Evolutionary conservation across 53 echinoderm and acorn worm species (phyloP).

Genomic region (Stichopus horrens): DNA sequence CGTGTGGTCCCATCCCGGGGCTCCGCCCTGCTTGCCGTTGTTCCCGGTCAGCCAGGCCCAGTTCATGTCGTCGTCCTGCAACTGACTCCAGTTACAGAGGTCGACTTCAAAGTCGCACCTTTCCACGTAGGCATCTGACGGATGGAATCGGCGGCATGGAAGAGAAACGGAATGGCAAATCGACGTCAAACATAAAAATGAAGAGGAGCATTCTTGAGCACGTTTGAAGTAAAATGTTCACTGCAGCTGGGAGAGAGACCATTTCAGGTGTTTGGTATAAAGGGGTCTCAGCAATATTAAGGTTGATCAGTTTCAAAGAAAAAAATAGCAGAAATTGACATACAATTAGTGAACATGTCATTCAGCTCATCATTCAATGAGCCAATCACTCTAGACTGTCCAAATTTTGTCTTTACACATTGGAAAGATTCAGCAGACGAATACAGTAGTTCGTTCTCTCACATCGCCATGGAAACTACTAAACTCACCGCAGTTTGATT

Average conservation of each 20-base stretch:
- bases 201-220: not conserved
- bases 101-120: conserved; percentile 78
- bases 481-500: conserved; percentile 73
- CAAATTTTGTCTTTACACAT: too few species aligned
- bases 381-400: too few species aligned
- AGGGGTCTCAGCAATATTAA: too few species aligned
- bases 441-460: not conserved
- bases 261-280: too few species aligned
- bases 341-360: too few species aligned
- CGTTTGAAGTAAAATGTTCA: too few species aligned
- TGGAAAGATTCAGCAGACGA: not conserved
- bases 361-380: too few species aligned
- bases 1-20: conserved; percentile 80
- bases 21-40: conserved; percentile 55
- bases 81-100: conserved; percentile 76
- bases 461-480: not conserved
- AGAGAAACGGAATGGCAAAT: not conserved
- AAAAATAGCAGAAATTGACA: too few species aligned
- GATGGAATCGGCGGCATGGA: not conserved
- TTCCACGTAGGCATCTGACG: conserved; percentile 46
- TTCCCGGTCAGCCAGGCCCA: conserved; percentile 71
- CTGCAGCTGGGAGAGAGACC: too few species aligned
- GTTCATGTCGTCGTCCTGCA: conserved; percentile 79
- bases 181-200: too few species aligned
- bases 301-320: too few species aligned